phyloP scores from a whole-genome alignment of 2,797 vertebrate genomes.

The Melopsittacus undulatus region DNA sequence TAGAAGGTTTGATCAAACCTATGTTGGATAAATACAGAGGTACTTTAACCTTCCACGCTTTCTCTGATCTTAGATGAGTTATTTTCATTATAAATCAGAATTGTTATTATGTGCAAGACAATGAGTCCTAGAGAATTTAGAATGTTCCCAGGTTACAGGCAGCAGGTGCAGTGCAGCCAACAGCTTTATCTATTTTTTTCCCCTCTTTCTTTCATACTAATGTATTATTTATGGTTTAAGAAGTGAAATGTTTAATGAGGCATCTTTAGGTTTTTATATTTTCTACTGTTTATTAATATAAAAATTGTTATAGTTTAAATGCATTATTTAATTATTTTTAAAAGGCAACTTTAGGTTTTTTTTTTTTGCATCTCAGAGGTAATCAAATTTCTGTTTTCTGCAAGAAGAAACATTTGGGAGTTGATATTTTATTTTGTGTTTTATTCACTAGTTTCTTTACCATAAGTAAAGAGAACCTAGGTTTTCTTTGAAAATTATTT shows the following conservation, averaged over 20 bases:
- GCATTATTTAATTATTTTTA: neutral
- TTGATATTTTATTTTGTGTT: neutral
- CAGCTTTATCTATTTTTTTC: neutral
- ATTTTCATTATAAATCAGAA: neutral
- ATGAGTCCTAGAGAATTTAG: neutral
- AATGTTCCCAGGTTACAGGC: neutral
- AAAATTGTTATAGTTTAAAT: neutral
- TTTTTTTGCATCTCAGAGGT: neutral
- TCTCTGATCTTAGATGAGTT: neutral
- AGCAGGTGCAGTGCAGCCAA: neutral
- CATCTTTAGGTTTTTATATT: accelerated
- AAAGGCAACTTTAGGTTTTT: neutral
- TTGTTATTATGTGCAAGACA: neutral
- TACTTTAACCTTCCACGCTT: neutral
- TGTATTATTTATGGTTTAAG: neutral
- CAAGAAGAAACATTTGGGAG: neutral
- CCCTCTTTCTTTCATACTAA: neutral
- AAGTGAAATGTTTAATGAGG: neutral
- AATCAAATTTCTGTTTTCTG: neutral
- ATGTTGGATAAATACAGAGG: neutral
- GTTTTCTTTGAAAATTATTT: neutral
- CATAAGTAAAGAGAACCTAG: neutral
- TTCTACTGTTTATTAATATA: neutral
- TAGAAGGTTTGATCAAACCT: neutral
- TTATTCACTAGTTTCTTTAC: neutral